Conservation (phyloP, 2,797 vertebrate genomes). For the Poecilia picta region DNA sequence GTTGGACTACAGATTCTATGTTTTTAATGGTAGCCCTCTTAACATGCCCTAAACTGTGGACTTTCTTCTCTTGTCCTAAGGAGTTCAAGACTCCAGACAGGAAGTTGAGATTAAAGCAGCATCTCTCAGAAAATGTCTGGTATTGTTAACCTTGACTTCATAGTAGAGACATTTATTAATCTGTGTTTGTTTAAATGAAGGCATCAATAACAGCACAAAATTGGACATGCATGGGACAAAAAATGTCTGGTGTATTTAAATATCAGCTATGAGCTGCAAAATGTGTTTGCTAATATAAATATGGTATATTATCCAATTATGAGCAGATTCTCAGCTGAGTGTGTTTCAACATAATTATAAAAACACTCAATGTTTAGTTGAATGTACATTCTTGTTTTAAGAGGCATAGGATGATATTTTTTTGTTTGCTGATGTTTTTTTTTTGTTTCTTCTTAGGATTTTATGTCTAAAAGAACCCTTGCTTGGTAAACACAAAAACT, state of each 20-base stretch:
- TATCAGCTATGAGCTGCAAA: not conserved
- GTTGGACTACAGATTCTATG: not conserved
- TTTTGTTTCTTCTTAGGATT: not conserved
- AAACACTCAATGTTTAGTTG: not conserved
- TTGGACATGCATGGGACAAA: no score
- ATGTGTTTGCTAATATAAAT: not conserved
- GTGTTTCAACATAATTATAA: not conserved
- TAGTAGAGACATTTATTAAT: not conserved
- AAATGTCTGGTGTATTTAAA: not conserved
- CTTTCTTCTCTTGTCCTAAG: slow-evolving; percentile 30
- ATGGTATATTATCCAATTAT: not conserved
- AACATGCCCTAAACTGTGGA: not conserved
- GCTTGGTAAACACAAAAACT: not conserved
- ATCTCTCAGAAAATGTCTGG: slow-evolving; percentile 18
- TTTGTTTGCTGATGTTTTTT: not conserved
- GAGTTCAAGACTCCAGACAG: slow-evolving; percentile 15
- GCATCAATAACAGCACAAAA: not conserved
- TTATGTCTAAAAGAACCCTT: not conserved
- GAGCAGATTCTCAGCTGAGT: not conserved
- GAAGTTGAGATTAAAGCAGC: not conserved
- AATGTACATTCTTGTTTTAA: not conserved
- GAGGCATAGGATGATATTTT: not conserved
- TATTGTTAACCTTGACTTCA: not conserved
- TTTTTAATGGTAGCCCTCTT: not conserved
- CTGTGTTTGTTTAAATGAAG: not conserved